phyloP scores from a whole-genome alignment of 2,113 vertebrate species.

The Megalops atlanticus region DNA sequence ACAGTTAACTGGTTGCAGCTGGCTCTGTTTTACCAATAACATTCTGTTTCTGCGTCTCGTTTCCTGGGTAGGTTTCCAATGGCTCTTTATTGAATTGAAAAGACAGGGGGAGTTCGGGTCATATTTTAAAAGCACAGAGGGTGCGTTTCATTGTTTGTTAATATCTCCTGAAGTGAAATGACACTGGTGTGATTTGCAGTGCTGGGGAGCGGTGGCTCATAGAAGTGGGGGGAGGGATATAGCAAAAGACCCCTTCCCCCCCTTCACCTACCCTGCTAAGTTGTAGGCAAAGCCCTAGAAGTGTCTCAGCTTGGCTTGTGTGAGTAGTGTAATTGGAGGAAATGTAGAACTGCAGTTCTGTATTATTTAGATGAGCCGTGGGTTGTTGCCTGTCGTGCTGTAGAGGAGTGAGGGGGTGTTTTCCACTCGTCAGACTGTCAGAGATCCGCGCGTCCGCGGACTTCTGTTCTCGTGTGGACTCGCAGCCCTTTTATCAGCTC shows the following conservation, averaged over 20 bases:
- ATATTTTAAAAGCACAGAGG: conserved; percentile 35
- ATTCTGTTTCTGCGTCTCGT: conserved; percentile 26
- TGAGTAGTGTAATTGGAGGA: conserved; percentile 8
- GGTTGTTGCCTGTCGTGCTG: background rate
- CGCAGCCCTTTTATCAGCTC: background rate
- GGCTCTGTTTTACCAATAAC: conserved; percentile 72
- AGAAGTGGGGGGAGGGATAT: background rate
- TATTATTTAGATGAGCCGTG: conserved; percentile 16
- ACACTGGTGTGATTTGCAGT: conserved; percentile 8
- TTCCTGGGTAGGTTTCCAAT: conserved; percentile 18
- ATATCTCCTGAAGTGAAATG: conserved; percentile 26
- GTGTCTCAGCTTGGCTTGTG: background rate
- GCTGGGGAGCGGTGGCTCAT: background rate
- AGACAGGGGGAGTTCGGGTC: conserved; percentile 38
- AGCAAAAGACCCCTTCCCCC: background rate
- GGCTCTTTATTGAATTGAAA: conserved; percentile 40
- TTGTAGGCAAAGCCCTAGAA: background rate
- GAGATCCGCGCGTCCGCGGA: too few relatives aligned
- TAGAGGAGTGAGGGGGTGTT: background rate
- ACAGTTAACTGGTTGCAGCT: conserved; percentile 67
- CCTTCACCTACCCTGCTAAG: background rate
- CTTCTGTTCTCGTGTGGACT: background rate
- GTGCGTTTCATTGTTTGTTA: conserved; percentile 40
- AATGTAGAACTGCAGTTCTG: conserved; percentile 10
- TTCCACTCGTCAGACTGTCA: background rate